Conservation (phyloP, 2,797 vertebrate genomes). For the Bradypodion pumilum region DNA sequence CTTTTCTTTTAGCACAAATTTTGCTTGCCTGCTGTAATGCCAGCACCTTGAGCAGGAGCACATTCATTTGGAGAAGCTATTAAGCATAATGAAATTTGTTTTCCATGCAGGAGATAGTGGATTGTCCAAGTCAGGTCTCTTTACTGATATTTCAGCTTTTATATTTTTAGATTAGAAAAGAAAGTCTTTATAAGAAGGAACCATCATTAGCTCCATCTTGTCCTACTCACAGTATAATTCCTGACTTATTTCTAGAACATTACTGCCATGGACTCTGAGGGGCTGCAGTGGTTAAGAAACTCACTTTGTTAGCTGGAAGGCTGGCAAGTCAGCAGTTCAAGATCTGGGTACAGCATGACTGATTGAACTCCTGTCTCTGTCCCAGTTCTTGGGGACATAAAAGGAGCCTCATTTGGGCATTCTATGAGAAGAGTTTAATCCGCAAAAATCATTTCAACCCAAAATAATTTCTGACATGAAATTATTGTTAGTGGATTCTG, state of each 20-base stretch:
- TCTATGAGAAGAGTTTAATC: no score
- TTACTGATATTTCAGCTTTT: background rate
- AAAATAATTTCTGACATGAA: no score
- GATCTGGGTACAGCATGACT: no score
- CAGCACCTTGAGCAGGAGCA: background rate
- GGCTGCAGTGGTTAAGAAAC: no score
- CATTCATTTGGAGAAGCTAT: slow-evolving; percentile 3
- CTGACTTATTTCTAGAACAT: background rate
- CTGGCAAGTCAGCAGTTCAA: no score
- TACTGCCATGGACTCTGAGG: background rate
- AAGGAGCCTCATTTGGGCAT: no score
- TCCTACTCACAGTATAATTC: background rate
- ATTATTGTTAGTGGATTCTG: no score
- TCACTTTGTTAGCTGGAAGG: no score
- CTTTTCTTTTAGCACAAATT: slow-evolving; percentile 36
- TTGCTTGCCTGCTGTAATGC: slow-evolving; percentile 10
- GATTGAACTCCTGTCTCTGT: no score
- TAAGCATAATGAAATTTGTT: background rate
- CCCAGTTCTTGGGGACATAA: no score
- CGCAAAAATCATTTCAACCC: no score
- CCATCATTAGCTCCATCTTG: background rate
- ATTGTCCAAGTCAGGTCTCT: background rate
- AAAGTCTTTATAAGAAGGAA: background rate
- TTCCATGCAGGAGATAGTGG: background rate
- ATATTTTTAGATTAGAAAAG: background rate